Conservation (phyloP, 2,888 invertebrate genomes). For the Dexiosoma caninum region DNA sequence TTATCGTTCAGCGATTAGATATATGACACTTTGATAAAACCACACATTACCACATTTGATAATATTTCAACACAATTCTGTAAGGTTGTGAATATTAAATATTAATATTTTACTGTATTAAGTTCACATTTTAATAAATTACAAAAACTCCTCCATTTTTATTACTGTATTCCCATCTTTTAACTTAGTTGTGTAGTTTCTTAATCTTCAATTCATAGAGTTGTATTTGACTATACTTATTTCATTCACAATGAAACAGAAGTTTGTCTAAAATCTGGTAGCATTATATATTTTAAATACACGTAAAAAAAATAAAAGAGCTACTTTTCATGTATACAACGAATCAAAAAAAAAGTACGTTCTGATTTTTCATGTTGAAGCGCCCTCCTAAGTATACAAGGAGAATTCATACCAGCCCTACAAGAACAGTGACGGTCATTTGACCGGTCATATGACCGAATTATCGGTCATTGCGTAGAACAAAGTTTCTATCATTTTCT, state of each 20-base stretch:
- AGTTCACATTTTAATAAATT: constrained; percentile 43
- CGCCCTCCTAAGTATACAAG: too few relatives aligned
- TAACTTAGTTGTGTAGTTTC: constrained; percentile 25
- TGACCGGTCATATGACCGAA: too few relatives aligned
- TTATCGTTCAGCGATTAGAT: constrained; percentile 15
- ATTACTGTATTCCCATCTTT: constrained; percentile 35
- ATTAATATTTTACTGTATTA: constrained; percentile 18
- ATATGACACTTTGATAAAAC: constrained; percentile 4
- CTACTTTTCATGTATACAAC: too few relatives aligned
- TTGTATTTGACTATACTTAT: background rate
- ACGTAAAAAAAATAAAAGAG: too few relatives aligned
- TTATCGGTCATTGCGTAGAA: too few relatives aligned
- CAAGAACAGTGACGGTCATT: too few relatives aligned
- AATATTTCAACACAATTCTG: background rate
- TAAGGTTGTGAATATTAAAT: constrained; percentile 4
- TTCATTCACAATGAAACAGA: background rate
- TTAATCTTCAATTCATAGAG: constrained; percentile 12
- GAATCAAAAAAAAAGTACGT: too few relatives aligned
- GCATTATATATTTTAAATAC: background rate
- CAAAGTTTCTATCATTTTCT: too few relatives aligned
- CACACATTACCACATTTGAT: constrained; percentile 38
- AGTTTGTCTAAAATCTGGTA: background rate
- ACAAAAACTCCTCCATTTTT: constrained; percentile 46
- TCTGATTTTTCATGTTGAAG: too few relatives aligned
- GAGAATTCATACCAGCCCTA: too few relatives aligned